phyloP scores from a whole-genome alignment of 2,888 invertebrate genomes.

The Drymonia ruficornis region DNA sequence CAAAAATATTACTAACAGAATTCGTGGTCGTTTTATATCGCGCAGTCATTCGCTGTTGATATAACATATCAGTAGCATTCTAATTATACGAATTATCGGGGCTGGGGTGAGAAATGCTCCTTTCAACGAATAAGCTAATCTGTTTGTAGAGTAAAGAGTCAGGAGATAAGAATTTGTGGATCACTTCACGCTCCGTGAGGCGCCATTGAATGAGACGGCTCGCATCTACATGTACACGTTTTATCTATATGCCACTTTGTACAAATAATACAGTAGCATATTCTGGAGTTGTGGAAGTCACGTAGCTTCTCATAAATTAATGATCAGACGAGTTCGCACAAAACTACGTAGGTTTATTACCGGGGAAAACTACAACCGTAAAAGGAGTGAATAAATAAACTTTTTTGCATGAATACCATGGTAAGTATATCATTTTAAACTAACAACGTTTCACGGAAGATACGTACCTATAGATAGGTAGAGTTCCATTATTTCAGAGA shows the following conservation, averaged over 20 bases:
- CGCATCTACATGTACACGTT: slow-evolving; percentile 22
- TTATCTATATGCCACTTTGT: slow-evolving; percentile 9
- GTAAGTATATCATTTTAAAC: background rate
- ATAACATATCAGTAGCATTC: slow-evolving; percentile 45
- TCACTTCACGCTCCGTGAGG: slow-evolving; percentile 43
- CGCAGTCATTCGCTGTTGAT: slow-evolving; percentile 48
- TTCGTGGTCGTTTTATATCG: slow-evolving; percentile 26
- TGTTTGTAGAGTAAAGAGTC: slow-evolving; percentile 18
- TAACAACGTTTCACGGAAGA: slow-evolving; percentile 2
- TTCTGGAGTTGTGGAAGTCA: background rate
- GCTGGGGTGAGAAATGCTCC: slow-evolving; percentile 29
- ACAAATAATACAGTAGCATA: slow-evolving; percentile 7
- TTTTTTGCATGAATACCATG: too few relatives aligned
- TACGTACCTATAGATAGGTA: background rate
- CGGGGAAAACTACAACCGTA: background rate
- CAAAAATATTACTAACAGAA: slow-evolving; percentile 52
- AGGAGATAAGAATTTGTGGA: slow-evolving; percentile 36
- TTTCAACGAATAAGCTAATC: slow-evolving; percentile 30
- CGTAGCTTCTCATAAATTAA: background rate
- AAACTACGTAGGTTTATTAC: background rate
- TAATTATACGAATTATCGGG: slow-evolving; percentile 59
- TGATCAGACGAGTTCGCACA: background rate
- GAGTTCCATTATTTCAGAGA: slow-evolving; percentile 32
- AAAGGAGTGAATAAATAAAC: background rate
- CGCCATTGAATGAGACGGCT: slow-evolving; percentile 46